Base-by-base conservation (phyloP, 2,797 vertebrate genomes). In the Clarias fuscus region DNA sequence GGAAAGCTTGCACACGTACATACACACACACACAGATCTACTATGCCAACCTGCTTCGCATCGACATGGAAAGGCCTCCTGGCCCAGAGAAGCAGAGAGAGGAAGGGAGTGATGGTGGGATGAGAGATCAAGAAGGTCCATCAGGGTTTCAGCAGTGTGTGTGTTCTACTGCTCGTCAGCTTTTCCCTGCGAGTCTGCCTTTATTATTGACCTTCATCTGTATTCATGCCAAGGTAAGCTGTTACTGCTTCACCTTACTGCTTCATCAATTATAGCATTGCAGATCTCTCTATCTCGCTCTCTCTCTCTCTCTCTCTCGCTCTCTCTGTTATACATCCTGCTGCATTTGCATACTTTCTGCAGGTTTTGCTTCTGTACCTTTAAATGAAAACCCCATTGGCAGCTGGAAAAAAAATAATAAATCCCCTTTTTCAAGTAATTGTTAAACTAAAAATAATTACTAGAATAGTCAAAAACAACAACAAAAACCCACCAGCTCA, bases 131-230 rank as follows among this genome's bases (percentile, higher is more conserved):
- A 18, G 13, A 85, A 68, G 58, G 27, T 62, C 15, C 87, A 65
- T 24, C 62, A 75, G 77, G 82, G n/a, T 80, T 75, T 83, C 33
- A 77, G 71, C 58, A 64, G 17, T 33, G 7, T 71, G 22, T 65
- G 43, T 58, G 82, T 70, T 82, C 27, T 30, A 78, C 82, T 87
- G 37, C 40, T 75, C 70, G n/a, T 30, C 73, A 58, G 73, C 71
- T 24, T 48, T 73, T 73, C 40, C 33, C 4, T 73, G 22, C n/a
- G 13, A 43, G 17, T 71, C 70, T 82, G 64, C 70, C 77, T 86
- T 88, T 64, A 78, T 82, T 64, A 33, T 27, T 89, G 87, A 87
- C 89, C 89, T 89, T 90, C 81, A 86, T 85, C 86, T 75, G 56
- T 65, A 78, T 88, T 72, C 58, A 76, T 82, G 56, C 67, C n/a